Evolutionary conservation across 2,113 vertebrate genomes (phyloP).

Genomic region (Mus spicilegus): DNA sequence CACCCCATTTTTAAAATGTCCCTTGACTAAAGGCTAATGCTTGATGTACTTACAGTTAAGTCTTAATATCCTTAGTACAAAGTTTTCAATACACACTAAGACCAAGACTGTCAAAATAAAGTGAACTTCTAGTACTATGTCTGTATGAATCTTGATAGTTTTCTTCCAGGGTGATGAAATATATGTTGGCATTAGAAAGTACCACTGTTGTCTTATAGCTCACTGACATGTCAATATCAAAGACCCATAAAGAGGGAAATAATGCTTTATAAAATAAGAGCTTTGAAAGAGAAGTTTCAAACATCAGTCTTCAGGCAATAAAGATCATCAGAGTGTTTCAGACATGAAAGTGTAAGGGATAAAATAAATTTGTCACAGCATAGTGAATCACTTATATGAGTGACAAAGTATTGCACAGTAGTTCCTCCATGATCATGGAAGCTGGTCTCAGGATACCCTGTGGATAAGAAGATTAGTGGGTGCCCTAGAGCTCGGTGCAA

Average conservation of each 20-base stretch:
- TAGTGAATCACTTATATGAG: not conserved
- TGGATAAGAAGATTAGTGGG: not conserved
- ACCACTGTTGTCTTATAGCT: not conserved
- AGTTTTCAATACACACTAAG: not conserved
- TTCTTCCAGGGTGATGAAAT: not conserved
- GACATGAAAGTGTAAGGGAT: not conserved
- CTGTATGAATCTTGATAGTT: not conserved
- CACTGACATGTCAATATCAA: not conserved
- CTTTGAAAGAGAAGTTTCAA: not conserved
- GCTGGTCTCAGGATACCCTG: not conserved
- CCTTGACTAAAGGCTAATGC: not conserved
- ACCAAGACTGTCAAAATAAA: conserved; percentile 3
- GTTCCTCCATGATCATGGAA: not conserved
- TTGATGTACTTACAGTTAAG: not conserved
- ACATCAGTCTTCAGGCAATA: not conserved
- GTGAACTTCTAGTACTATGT: not conserved
- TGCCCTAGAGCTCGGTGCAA: not conserved
- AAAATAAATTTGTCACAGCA: not conserved
- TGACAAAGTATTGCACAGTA: not conserved
- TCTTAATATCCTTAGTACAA: not conserved
- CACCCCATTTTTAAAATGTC: not conserved
- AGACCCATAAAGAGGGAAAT: not conserved
- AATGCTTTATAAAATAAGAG: not conserved
- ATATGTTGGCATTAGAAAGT: conserved; percentile 7
- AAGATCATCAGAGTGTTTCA: not conserved